Evolutionary conservation across 2,113 vertebrate species (phyloP).

Genomic region (Engraulis encrasicolus): DNA sequence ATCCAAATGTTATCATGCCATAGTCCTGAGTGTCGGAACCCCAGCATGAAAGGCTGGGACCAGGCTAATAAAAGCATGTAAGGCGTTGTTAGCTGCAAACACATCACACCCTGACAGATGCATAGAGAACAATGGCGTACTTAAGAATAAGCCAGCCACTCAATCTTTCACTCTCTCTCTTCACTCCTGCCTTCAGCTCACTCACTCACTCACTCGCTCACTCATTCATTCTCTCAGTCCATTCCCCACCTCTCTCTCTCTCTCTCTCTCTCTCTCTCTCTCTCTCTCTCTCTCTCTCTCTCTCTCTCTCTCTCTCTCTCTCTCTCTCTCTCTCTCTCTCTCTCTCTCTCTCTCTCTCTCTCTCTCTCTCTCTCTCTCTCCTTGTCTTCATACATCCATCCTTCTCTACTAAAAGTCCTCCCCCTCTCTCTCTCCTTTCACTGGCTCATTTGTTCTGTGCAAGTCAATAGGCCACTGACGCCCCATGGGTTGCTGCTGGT

Average conservation of each 20-base stretch:
- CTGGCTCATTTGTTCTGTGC: slow-evolving; percentile 15
- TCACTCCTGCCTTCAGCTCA: not conserved
- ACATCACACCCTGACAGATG: slow-evolving; percentile 33
- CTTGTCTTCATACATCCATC: no score
- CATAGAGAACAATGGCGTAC: slow-evolving; percentile 10
- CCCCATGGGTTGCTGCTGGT: not conserved
- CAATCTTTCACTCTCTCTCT: not conserved
- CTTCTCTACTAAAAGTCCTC: slow-evolving; percentile 1
- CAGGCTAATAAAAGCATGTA: not conserved
- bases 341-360: not conserved
- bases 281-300: not conserved
- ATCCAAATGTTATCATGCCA: slow-evolving; percentile 33
- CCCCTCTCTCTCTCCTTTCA: not conserved
- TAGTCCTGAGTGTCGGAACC: not conserved
- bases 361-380: slow-evolving; percentile 19
- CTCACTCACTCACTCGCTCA: no score
- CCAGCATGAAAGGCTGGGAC: not conserved
- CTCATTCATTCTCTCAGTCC: not conserved
- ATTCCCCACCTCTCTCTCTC: not conserved
- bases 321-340: no score
- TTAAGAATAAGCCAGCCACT: slow-evolving; percentile 10
- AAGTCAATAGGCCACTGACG: slow-evolving; percentile 4
- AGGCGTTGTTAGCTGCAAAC: not conserved
- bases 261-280: slow-evolving; percentile 14
- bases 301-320: not conserved